phyloP scores from a whole-genome alignment of 2,113 vertebrate species.

The Meles meles region DNA sequence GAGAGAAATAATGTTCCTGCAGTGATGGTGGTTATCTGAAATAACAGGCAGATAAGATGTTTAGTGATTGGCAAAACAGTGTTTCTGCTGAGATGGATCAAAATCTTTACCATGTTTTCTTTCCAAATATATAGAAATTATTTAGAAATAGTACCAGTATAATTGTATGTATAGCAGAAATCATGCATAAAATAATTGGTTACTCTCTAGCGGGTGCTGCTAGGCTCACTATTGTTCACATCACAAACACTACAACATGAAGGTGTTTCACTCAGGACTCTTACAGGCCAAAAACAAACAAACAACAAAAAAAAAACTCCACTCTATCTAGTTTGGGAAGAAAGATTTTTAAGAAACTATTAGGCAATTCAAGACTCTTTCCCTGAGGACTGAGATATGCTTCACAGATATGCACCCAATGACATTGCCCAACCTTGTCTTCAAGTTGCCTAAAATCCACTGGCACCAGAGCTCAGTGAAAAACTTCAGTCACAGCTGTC shows the following conservation, averaged over 20 bases:
- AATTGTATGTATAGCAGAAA: neutral
- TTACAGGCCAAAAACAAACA: neutral
- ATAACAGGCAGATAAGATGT: neutral
- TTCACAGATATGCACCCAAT: neutral
- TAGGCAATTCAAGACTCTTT: neutral
- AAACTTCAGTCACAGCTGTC: neutral
- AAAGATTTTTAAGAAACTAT: neutral
- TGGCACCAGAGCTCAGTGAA: neutral
- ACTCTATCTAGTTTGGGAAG: neutral
- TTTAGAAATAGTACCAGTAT: neutral
- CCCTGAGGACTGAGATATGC: neutral
- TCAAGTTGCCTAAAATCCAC: rapidly evolving
- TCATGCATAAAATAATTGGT: neutral
- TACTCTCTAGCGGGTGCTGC: neutral
- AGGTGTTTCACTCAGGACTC: neutral
- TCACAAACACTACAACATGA: neutral
- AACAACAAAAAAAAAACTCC: neutral
- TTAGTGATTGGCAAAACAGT: neutral
- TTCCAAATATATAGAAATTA: neutral
- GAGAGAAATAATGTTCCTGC: neutral
- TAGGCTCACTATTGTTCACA: neutral
- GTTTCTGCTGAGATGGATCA: neutral
- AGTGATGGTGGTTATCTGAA: neutral
- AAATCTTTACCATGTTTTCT: neutral
- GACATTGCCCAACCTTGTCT: neutral